Percentiles rank a stretch among this genome's conserved stretches.
Conservation (phyloP, 37 sponge, comb jelly and placozoan species). For the Ianthella basta region DNA sequence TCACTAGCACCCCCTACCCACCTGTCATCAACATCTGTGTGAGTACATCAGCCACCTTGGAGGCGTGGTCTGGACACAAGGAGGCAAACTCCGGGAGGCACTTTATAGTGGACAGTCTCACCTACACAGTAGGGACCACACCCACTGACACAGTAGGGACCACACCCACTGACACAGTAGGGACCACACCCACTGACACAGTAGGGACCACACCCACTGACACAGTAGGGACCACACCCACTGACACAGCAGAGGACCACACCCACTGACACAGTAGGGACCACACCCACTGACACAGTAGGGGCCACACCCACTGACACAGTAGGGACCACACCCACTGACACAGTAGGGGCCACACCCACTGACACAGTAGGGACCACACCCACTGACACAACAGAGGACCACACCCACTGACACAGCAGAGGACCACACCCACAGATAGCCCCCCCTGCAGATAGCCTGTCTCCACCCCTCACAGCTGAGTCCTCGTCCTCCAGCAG, state of each 20-base stretch:
- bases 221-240: too few species aligned
- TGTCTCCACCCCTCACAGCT: neutral
- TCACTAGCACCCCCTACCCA: neutral
- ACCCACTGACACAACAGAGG: neutral
- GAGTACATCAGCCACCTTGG: conserved; percentile 67
- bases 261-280: too few species aligned
- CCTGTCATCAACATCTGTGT: conserved; percentile 68
- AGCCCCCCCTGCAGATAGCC: too few species aligned
- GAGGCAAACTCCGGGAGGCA: conserved; percentile 45
- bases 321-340: too few species aligned
- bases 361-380: neutral
- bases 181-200: neutral
- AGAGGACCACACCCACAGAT: conserved; percentile 16
- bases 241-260: too few species aligned
- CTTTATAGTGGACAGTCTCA: conserved; percentile 64
- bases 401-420: neutral
- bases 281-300: too few species aligned
- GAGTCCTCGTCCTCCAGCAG: conserved; percentile 70
- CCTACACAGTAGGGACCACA: conserved; percentile 26
- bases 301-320: too few species aligned
- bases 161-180: neutral
- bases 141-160: neutral
- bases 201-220: conserved; percentile 5
- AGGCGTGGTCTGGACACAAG: conserved; percentile 4
- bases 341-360: too few species aligned